Percentiles rank a stretch among this genome's conserved stretches.
Conservation (phyloP, 2,888 invertebrate genomes). For the Bibio marci region DNA sequence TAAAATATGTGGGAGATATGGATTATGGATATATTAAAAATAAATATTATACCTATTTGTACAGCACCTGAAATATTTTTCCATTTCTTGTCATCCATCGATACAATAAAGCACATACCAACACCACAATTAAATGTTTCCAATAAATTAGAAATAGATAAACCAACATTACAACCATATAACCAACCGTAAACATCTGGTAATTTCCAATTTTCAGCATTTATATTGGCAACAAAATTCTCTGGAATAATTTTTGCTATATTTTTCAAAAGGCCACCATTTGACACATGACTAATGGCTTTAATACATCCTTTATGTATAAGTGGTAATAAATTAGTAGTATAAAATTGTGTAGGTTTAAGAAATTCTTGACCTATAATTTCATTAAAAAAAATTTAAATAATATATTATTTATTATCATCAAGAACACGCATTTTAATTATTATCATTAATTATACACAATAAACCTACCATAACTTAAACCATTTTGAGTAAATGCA, state of each 20-base stretch:
- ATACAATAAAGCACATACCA: constrained; percentile 68
- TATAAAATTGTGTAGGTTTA: constrained; percentile 77
- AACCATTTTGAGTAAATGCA: constrained; percentile 36
- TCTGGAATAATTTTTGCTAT: constrained; percentile 67
- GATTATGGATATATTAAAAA: too few species aligned
- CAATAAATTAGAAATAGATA: constrained; percentile 65
- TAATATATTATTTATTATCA: not conserved
- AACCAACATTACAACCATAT: constrained; percentile 45
- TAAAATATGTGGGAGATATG: too few species aligned
- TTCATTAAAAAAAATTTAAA: not conserved
- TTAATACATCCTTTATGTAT: constrained; percentile 49
- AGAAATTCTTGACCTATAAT: constrained; percentile 57
- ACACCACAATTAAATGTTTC: constrained; percentile 92
- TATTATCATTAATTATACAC: too few species aligned
- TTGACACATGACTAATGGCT: constrained; percentile 85
- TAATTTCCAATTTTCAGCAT: constrained; percentile 54
- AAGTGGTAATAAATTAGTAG: constrained; percentile 52
- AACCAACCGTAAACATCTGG: constrained; percentile 81
- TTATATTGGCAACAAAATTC: constrained; percentile 43
- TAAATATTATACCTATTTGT: constrained; percentile 1
- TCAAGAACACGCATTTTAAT: too few species aligned
- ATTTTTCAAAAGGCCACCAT: constrained; percentile 81
- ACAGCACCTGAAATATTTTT: constrained; percentile 28
- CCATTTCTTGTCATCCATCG: constrained; percentile 32
- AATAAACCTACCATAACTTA: constrained; percentile 37